Evolutionary conservation across 64 coral and sea anemone species (phyloP).

Genomic region (Montipora cactus): DNA sequence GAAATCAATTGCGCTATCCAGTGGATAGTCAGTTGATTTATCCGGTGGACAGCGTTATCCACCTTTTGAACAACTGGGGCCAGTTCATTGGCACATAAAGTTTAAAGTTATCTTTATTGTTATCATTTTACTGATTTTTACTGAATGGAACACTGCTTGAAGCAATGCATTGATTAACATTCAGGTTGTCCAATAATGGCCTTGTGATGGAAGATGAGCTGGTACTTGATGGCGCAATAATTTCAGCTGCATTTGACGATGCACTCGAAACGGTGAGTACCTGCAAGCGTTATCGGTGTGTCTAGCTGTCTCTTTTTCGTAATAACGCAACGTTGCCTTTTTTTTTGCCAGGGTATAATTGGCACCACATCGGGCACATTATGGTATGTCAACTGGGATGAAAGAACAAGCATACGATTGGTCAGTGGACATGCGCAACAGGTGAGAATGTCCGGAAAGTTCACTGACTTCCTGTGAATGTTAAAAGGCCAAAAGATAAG

Average conservation of each 20-base stretch:
- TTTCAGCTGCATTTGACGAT: constrained; percentile 87
- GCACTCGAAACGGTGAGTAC: constrained; percentile 84
- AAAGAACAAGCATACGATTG: constrained; percentile 94
- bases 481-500: too few relatives aligned
- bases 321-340: background rate
- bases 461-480: too few relatives aligned
- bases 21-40: too few relatives aligned
- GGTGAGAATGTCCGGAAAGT: constrained; percentile 37
- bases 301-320: background rate
- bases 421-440: constrained; percentile 93
- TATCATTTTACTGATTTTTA: background rate
- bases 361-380: constrained; percentile 88
- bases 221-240: constrained; percentile 82
- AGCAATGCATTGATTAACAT: background rate
- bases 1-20: too few relatives aligned
- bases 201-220: constrained; percentile 99
- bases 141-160: background rate
- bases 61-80: too few relatives aligned
- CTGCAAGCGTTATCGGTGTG: background rate
- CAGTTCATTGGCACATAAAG: too few relatives aligned
- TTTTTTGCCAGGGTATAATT: constrained; percentile 81
- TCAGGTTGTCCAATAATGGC: constrained; percentile 84
- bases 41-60: too few relatives aligned
- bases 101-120: too few relatives aligned
- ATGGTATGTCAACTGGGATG: constrained; percentile 98